Conservation (phyloP, 2,113 vertebrate genomes). For the Chamaea fasciata region DNA sequence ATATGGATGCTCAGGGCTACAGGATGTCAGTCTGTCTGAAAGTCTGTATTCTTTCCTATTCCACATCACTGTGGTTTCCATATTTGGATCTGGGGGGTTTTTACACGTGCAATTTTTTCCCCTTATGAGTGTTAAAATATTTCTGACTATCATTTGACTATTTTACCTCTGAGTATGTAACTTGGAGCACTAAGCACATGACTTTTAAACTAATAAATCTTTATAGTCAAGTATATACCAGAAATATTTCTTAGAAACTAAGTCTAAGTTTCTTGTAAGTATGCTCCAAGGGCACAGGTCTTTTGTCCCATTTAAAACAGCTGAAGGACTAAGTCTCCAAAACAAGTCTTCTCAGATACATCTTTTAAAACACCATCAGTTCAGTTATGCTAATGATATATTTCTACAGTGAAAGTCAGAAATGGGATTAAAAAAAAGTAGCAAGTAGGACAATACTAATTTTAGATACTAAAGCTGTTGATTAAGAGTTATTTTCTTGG, state of each 20-base stretch:
- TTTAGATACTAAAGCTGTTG: not conserved
- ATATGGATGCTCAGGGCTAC: not conserved
- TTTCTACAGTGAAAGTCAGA: not conserved
- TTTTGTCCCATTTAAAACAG: not conserved
- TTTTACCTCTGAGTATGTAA: not conserved
- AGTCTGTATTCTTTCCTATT: not conserved
- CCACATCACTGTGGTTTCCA: not conserved
- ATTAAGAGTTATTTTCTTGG: not conserved
- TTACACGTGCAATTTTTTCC: fast-evolving
- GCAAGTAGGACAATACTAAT: not conserved
- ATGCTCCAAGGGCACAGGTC: not conserved
- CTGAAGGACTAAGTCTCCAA: not conserved
- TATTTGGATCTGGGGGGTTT: not conserved
- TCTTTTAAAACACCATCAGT: not conserved
- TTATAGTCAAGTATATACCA: not conserved
- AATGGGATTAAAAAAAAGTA: not conserved
- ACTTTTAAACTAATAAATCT: not conserved
- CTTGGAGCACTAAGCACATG: not conserved
- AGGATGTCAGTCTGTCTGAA: not conserved
- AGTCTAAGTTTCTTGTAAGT: not conserved
- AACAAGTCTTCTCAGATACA: not conserved
- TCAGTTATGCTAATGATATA: not conserved
- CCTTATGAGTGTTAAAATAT: not conserved
- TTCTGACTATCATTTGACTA: not conserved
- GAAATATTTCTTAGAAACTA: conserved; percentile 10